Percentiles rank a stretch among this genome's conserved stretches.
Conservation (phyloP, 1,140 invertebrate genomes). For the Frieseomelitta varia region DNA sequence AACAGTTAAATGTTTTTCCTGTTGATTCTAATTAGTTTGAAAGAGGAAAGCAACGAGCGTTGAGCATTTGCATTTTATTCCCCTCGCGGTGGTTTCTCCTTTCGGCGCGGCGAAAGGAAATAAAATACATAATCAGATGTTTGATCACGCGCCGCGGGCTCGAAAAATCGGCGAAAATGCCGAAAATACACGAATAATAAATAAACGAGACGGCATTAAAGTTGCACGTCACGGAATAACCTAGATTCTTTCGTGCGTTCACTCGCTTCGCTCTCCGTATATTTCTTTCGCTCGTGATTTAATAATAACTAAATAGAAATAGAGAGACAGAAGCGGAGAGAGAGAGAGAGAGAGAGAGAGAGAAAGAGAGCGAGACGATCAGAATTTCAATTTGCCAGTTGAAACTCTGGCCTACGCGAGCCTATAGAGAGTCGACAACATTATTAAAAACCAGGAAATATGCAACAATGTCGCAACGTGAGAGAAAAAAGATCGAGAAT, state of each 20-base stretch:
- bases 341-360: background rate
- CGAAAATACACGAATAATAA: constrained; percentile 20
- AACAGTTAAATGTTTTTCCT: too few relatives aligned
- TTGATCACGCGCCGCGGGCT: background rate
- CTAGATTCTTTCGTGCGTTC: constrained; percentile 36
- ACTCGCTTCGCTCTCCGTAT: background rate
- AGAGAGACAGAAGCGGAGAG: too few relatives aligned
- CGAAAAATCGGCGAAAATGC: background rate
- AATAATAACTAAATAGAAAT: constrained; percentile 36
- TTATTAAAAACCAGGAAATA: background rate
- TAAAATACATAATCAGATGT: background rate
- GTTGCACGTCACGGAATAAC: constrained; percentile 40
- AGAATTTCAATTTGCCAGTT: constrained; percentile 41
- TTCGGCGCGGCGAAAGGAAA: background rate
- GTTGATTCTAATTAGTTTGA: too few relatives aligned
- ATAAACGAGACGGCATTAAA: constrained; percentile 39
- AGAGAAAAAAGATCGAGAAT: background rate
- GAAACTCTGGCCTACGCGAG: background rate
- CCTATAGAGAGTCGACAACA: constrained; percentile 26
- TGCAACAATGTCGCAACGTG: background rate
- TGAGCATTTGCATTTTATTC: too few relatives aligned
- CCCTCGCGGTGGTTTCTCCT: background rate
- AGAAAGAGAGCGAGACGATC: background rate
- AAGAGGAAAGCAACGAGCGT: too few relatives aligned
- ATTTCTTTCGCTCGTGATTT: constrained; percentile 37